Base-by-base conservation (phyloP, 2,113 vertebrate genomes). In the Grammomys dolichurus region DNA sequence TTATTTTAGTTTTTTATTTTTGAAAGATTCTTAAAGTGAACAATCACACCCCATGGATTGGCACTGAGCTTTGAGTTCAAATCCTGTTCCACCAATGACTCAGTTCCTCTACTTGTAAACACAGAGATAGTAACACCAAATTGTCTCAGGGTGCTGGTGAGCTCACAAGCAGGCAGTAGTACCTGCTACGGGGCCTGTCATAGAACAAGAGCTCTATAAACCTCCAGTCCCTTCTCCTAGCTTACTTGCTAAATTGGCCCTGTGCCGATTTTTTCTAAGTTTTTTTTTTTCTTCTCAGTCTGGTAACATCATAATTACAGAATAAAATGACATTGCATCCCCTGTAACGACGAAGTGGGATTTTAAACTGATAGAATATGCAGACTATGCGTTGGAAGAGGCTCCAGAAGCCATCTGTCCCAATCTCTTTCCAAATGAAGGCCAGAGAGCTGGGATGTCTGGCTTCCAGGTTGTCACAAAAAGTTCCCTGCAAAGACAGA, bases 241-340 rank as follows among this genome's bases (percentile, higher is more conserved):
- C 28, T 58, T 95, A 96, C 95, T 97, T 97, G 78, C 95, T 90
- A 87, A 97, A 94, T 93, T 97, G 97, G 89, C 98, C 95, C 78
- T 63, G 33, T 78, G 94, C 65, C 95, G 84, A 87, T 87, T 91
- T 96, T 63, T 90, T 96, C 76, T 65, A 97, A 97, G 95, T 96
- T 96, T 95, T 94, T 69, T 87, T 94, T 96, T 13, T 13, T 33
- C 51, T 12, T 12, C 31, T 33, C 94, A 96, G 97, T 95, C 91
- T 84, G 80, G 54, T 97, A 96, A 97, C 96, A 95, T 93, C 96
- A 90, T 97, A 97, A 96, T 97, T 96, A 96, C 82, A 91, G 93
- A 98, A 97, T 95, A 96, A 96, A 97, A 96, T 95, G 95, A 97
- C 94, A 93, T 7, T 91, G 96, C 87, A 89, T 89, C 93, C 95